Conservation (phyloP, 2,797 vertebrate genomes). For the Manis javanica region DNA sequence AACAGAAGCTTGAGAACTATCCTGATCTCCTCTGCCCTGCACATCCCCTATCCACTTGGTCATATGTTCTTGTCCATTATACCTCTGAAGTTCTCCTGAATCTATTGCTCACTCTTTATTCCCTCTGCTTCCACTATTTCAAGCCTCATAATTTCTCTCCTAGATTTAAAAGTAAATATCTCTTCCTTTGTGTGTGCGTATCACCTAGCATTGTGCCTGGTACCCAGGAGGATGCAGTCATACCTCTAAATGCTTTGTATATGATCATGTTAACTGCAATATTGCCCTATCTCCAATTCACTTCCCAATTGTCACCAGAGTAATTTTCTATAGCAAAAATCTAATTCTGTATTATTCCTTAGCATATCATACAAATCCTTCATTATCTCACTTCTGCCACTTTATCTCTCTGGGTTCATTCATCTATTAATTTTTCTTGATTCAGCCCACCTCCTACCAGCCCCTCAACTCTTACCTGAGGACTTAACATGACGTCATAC, state of each 20-base stretch:
- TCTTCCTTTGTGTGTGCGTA: not conserved
- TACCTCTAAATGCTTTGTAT: not conserved
- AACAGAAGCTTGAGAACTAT: not conserved
- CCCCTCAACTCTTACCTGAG: not conserved
- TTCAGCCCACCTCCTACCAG: not conserved
- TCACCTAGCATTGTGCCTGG: not conserved
- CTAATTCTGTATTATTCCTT: not conserved
- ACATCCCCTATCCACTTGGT: not conserved
- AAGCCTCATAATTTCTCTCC: not conserved
- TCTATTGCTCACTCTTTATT: not conserved
- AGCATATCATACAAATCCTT: not conserved
- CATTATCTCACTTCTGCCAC: not conserved
- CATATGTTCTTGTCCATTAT: not conserved
- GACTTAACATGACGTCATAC: not conserved
- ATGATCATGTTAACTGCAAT: not conserved
- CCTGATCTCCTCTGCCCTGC: not conserved
- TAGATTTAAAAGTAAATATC: not conserved
- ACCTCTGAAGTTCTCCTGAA: not conserved
- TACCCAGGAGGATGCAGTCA: not conserved
- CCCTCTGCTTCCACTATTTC: not conserved
- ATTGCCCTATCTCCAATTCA: not conserved
- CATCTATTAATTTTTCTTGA: not conserved
- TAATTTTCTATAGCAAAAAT: not conserved
- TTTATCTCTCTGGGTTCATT: not conserved
- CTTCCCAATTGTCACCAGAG: not conserved